A percentile compares a stretch with the other conserved stretches of the same genome.
Evolutionary conservation across 2,113 vertebrate genomes (phyloP).

Genomic region (Aegithalos caudatus): DNA sequence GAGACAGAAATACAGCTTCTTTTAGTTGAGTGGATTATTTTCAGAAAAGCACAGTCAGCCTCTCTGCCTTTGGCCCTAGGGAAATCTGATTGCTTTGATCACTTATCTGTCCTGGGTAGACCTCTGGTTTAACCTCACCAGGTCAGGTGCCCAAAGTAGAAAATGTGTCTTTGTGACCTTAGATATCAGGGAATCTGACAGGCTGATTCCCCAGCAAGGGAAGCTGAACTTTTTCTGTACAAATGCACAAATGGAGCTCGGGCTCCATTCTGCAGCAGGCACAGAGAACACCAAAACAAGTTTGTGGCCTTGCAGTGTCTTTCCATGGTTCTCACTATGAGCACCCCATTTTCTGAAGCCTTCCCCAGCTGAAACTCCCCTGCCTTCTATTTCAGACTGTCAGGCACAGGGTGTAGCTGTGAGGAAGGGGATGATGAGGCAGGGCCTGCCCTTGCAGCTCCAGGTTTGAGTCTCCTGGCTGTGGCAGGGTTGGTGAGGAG

Average conservation of each 20-base stretch:
- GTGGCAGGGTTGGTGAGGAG: background rate
- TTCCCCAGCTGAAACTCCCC: background rate
- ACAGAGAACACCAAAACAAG: background rate
- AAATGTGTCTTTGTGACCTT: background rate
- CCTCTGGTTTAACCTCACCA: background rate
- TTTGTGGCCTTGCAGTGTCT: background rate
- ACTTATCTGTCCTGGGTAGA: background rate
- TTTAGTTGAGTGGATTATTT: background rate
- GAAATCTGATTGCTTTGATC: background rate
- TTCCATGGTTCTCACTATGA: background rate
- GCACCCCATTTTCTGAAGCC: background rate
- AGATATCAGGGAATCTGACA: background rate
- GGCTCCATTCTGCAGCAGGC: background rate
- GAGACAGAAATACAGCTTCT: background rate
- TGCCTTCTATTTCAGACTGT: background rate
- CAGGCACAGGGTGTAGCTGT: background rate
- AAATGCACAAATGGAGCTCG: background rate
- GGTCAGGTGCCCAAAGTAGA: background rate
- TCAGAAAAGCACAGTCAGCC: background rate
- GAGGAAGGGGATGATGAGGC: background rate
- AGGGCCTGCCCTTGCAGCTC: background rate
- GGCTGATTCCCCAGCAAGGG: background rate
- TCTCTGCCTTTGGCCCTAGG: background rate
- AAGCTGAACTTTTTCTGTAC: background rate
- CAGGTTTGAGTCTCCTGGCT: background rate